Evolutionary conservation across 2,797 vertebrate species (phyloP).

Genomic region (Diglossa cyanea): DNA sequence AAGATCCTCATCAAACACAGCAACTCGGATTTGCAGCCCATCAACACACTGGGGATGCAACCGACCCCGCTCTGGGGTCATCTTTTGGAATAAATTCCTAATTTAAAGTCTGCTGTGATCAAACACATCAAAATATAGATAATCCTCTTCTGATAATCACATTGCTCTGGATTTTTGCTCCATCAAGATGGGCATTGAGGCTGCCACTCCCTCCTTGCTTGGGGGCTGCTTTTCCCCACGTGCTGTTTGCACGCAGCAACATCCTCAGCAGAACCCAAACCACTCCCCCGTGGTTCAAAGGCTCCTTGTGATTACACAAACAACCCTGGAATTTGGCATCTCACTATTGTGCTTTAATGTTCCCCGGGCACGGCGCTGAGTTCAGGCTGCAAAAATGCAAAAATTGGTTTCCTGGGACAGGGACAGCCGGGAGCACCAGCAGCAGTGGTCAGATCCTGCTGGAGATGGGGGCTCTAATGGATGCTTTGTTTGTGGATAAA

Average conservation of each 20-base stretch:
- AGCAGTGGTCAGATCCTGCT: neutral
- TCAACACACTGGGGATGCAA: rapidly evolving
- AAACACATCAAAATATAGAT: neutral
- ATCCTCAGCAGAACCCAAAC: neutral
- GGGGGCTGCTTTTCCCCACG: neutral
- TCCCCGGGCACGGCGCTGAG: neutral
- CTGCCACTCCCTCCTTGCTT: neutral
- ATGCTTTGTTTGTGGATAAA: neutral
- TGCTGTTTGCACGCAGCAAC: rapidly evolving
- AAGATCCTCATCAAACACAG: neutral
- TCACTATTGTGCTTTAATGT: neutral
- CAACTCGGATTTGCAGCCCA: neutral
- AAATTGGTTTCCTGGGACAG: neutral
- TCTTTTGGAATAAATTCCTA: neutral
- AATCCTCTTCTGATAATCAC: neutral
- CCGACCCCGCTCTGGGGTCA: rapidly evolving
- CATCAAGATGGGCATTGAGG: rapidly evolving
- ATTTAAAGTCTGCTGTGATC: neutral
- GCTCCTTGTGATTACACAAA: slow-evolving; percentile 43
- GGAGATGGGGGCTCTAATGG: neutral
- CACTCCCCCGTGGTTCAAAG: slow-evolving; percentile 34
- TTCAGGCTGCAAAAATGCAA: slow-evolving; percentile 18
- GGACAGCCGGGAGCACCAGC: neutral
- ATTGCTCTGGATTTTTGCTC: neutral
- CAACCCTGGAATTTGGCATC: slow-evolving; percentile 35